Conservation (phyloP, 2,888 invertebrate species). For the Zonitis immaculata region DNA sequence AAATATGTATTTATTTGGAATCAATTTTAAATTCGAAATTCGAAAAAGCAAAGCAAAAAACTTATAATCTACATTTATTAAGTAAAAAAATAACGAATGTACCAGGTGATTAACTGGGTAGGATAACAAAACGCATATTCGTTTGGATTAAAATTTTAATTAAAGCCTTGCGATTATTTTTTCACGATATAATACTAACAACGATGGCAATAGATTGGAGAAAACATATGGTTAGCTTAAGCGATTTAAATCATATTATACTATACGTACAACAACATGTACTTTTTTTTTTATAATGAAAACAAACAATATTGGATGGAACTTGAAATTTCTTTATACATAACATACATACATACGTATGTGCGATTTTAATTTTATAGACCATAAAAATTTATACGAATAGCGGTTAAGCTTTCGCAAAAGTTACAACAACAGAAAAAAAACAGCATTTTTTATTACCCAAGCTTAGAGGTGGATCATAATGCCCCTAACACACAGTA, state of each 20-base stretch:
- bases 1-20: too few species aligned
- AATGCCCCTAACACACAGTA: neutral
- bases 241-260: too few species aligned
- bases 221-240: too few species aligned
- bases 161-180: constrained; percentile 22
- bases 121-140: constrained; percentile 27
- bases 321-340: too few species aligned
- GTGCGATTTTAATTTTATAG: constrained; percentile 7
- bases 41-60: too few species aligned
- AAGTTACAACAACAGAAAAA: too few species aligned
- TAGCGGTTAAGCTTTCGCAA: constrained; percentile 1
- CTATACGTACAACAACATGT: too few species aligned
- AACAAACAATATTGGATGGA: too few species aligned
- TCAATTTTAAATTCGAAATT: too few species aligned
- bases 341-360: neutral
- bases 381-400: constrained; percentile 9
- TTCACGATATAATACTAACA: constrained; percentile 1
- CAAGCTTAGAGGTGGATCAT: constrained; percentile 4
- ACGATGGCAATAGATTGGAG: neutral
- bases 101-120: constrained; percentile 25
- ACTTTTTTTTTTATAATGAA: too few species aligned
- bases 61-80: neutral
- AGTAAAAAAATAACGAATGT: constrained; percentile 5
- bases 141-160: constrained; percentile 33
- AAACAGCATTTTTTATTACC: constrained; percentile 8